Base-by-base conservation (phyloP, 2,113 vertebrate species). In the Brachypteracias leptosomus region DNA sequence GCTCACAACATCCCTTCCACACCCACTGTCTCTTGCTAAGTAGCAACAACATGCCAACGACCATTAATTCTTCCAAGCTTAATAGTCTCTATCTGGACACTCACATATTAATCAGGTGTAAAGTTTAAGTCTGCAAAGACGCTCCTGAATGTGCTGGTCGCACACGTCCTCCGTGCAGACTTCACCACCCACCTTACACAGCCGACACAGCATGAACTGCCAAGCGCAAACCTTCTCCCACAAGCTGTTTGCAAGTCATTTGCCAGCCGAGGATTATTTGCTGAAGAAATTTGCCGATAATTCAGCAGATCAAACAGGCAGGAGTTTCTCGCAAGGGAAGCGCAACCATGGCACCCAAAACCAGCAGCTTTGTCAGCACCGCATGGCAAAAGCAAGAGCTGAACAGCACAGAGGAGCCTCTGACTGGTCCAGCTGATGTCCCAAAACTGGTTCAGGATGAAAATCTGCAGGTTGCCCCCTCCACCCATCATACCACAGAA, bases 201-300 rank as follows among this genome's bases (percentile, higher is more conserved):
- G 90, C 72, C 21, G 0, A 28, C 65, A 14, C 44, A 9, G 89
- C 36, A 1, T 5, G 4, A 95, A 72, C 83, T 52, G 8, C 83
- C 66, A 74, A 93, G 93, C 26, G 68, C 95, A 95, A 95, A 93
- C 77, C 88, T 62, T 88, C 92, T 94, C 93, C 92, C 86, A 28
- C 82, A 71, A 85, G 92, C 92, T 94, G 85, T 77, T 88, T 55
- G 93, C 61, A 42, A 95, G 92, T 13, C 90, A 90, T 84, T 96
- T 91, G 83, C 88, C 95, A 96, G 83, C 94, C 88, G 13, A 72
- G 90, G 73, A 77, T 78, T 93, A 75, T 88, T 87, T 88, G 70
- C 93, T 75, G 90, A 51, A 92, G 76, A 58, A 96, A 96, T 87
- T 71, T 78, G 73, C 90, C 90, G 71, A 72, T 92, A 95, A 81